Conservation (phyloP, 2,797 vertebrate genomes). For the Xyrichtys novacula region DNA sequence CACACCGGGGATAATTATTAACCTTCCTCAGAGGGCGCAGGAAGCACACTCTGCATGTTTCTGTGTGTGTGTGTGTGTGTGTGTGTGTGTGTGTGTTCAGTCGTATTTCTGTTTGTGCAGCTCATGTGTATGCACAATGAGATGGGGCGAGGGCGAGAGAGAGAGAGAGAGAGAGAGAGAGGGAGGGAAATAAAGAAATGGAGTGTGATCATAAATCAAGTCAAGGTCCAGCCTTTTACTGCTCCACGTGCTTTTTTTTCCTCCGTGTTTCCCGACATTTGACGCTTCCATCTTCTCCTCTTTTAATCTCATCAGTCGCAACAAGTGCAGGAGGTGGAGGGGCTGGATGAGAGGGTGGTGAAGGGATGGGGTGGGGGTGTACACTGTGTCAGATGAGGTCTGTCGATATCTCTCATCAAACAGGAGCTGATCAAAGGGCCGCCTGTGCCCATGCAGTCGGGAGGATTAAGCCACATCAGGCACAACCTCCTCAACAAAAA, state of each 20-base stretch:
- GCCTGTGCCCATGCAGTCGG: slow-evolving; percentile 68
- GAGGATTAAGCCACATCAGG: slow-evolving; percentile 80
- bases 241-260: slow-evolving; percentile 28
- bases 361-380: slow-evolving; percentile 15
- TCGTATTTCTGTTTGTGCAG: slow-evolving; percentile 29
- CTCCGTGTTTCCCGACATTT: slow-evolving; percentile 63
- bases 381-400: slow-evolving; percentile 73
- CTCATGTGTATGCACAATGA: slow-evolving; percentile 42
- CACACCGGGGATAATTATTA: slow-evolving; percentile 68
- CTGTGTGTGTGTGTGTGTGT: slow-evolving; percentile 1
- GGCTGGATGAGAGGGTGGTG: neutral
- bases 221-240: slow-evolving; percentile 53
- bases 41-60: slow-evolving; percentile 26
- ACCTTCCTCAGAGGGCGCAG: slow-evolving; percentile 58
- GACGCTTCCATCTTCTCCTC: slow-evolving; percentile 61
- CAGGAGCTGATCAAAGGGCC: slow-evolving; percentile 82
- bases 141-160: neutral
- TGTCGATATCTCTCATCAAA: slow-evolving; percentile 84
- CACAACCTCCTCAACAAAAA: slow-evolving; percentile 71
- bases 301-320: slow-evolving; percentile 81
- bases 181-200: slow-evolving; percentile 42
- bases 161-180: neutral
- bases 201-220: slow-evolving; percentile 66
- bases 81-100: neutral
- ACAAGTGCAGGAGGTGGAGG: slow-evolving; percentile 61